Evolutionary conservation across 2,888 invertebrate genomes (phyloP), one percentile per base, ranked within the genome.

Genomic region (Charanyca ferruginea): DNA sequence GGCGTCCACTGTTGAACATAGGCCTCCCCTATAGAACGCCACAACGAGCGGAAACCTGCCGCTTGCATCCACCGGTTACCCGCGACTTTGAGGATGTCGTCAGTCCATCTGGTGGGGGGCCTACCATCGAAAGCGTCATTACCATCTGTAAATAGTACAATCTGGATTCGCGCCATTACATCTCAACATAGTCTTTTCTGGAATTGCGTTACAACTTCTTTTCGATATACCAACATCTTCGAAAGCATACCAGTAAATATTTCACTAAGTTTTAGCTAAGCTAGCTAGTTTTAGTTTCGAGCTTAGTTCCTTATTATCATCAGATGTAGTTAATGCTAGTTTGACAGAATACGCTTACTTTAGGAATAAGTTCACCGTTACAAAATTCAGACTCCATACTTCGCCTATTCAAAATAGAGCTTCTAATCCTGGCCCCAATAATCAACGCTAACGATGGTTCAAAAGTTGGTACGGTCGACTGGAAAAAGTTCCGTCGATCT

Each of bases 311-410:
- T 13, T 20, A n/a, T 57, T 47, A 28, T 13, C 38, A 22, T 22
- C 16, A 38, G 23, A 42, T 68, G 16, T 54, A 66, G 45, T 44
- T 49, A 64, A 20, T 13, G 35, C 25, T 44, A 22, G 16, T 23
- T 23, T 35, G 11, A 60, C 42, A 42, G 11, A 32, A 32, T 22
- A 66, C 52, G 66, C 68, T 66, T 67, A 67, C n/a, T 54, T 11
- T 67, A 48, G 32, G 20, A 32, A 20, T 48, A 66, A 54, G 47
- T 54, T 65, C 66, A 66, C 25, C 25, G 23, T 6, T 11, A n/a
- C 25, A 22, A 4, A 16, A 20, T 28, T n/a, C 3, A 23, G 53
- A 38, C 38, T 22, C 2, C 23, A 65, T 42, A 35, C 1, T 35
- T 44, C 16, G 11, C n/a, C 25, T n/a, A 11, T 32, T 38, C 38